Base-by-base conservation (phyloP, 2,888 invertebrate species). In the Liopterus haemorrhoidalis region DNA sequence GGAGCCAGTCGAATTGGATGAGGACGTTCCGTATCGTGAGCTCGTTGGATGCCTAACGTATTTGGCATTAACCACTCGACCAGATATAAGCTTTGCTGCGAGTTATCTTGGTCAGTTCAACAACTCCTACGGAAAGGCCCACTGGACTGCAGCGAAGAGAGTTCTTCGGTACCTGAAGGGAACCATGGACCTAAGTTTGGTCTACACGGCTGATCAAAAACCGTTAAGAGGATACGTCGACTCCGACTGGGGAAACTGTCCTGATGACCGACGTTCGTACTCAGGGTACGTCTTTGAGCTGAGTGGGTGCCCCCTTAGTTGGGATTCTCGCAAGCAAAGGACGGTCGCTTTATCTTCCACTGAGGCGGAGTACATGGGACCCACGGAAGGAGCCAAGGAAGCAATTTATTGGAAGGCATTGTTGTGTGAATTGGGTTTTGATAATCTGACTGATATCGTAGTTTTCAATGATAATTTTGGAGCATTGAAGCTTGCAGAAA, bases 231-330 rank as follows among this genome's bases (percentile, higher is more conserved):
- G 24, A 22, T 22, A n/a, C n/a, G n/a, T n/a, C n/a, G n/a, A n/a
- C 30, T 30, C 30, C 30, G 30, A 30, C 11, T 30, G 30, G 30
- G 30, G 30, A n/a, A 30, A 30, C 30, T 30, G 30, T 30, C 30
- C 30, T n/a, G 30, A 30, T 11, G 30, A 30, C 30, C 30, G 30
- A 30, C 30, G 30, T 30, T 30, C 30, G 5, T 11, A 30, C 30
- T 30, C 30, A 9, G 30, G 30, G 30, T 30, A 30, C 30, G 30
- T 30, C 12, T 30, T 30, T 30, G 30, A 30, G 30, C 30, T 30
- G 30, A 30, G 30, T 30, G 30, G 30, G 11, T 30, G 30, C 30
- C 30, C 30, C 5, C 30, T 30, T 30, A 30, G 30, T 11, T 30
- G 11, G n/a, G n/a, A n/a, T n/a, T n/a, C n/a, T n/a, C n/a, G 24